phyloP scores from a whole-genome alignment of 2,888 invertebrate genomes.

The Habrosyne pyritoides region DNA sequence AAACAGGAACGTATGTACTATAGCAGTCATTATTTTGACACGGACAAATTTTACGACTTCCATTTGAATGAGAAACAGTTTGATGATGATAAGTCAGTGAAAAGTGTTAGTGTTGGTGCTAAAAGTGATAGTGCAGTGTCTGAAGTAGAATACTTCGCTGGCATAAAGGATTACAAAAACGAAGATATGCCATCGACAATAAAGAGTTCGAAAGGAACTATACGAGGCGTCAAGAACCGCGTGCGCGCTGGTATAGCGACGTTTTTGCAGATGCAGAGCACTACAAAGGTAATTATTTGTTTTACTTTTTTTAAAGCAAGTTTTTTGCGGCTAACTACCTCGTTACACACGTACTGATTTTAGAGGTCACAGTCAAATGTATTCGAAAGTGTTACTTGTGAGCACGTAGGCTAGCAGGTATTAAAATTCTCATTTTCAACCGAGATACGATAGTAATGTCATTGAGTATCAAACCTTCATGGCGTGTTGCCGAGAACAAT shows the following conservation, averaged over 20 bases:
- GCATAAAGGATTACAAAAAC: constrained; percentile 88
- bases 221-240: constrained; percentile 96
- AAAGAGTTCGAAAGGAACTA: constrained; percentile 95
- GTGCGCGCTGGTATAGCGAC: constrained; percentile 97
- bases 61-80: constrained; percentile 90
- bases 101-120: constrained; percentile 69
- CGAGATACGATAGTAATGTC: constrained; percentile 35
- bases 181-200: constrained; percentile 90
- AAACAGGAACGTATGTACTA: constrained; percentile 73
- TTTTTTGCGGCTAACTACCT: constrained; percentile 48
- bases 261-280: constrained; percentile 93
- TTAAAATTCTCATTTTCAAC: constrained; percentile 56
- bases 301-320: constrained; percentile 41
- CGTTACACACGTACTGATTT: constrained; percentile 71
- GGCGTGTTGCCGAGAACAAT: constrained; percentile 58
- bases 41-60: constrained; percentile 92
- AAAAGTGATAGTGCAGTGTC: constrained; percentile 73
- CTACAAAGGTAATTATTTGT: constrained; percentile 88
- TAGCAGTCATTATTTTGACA: constrained; percentile 86
- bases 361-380: constrained; percentile 66
- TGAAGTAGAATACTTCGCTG: constrained; percentile 90
- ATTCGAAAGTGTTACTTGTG: constrained; percentile 68
- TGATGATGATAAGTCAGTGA: constrained; percentile 68
- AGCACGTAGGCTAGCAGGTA: constrained; percentile 50
- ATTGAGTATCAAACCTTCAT: constrained; percentile 62